A percentile compares a stretch with the other conserved stretches of the same genome.
Conservation (phyloP, 2,797 vertebrate genomes). For the Esox lucius region DNA sequence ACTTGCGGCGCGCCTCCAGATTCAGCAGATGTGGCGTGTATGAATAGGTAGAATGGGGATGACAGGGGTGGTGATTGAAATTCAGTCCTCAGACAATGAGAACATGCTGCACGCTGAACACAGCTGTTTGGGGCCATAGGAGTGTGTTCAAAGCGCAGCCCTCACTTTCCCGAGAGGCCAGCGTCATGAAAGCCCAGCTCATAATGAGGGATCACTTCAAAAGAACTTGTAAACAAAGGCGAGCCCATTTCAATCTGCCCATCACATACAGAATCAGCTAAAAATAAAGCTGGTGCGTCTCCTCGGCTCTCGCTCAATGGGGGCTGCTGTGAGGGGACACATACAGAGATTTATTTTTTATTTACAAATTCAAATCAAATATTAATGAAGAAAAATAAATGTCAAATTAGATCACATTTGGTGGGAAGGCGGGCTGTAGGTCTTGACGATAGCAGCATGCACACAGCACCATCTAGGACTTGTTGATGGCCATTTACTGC, state of each 20-base stretch:
- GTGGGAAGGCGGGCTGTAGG: conserved; percentile 55
- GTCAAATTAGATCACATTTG: conserved; percentile 74
- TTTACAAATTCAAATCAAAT: conserved; percentile 63
- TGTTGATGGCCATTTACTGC: conserved; percentile 52
- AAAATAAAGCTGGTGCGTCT: conserved; percentile 65
- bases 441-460: conserved; percentile 54
- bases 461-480: conserved; percentile 42
- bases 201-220: conserved; percentile 81
- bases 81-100: conserved; percentile 58
- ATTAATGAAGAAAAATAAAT: conserved; percentile 73
- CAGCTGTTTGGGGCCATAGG: conserved; percentile 65
- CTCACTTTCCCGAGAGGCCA: conserved; percentile 55
- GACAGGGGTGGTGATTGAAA: conserved; percentile 56
- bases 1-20: not conserved
- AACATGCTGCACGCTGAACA: conserved; percentile 57
- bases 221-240: conserved; percentile 78
- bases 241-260: conserved; percentile 67
- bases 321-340: conserved; percentile 27
- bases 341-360: conserved; percentile 46
- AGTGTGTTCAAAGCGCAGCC: conserved; percentile 44
- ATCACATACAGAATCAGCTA: conserved; percentile 65
- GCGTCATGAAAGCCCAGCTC: conserved; percentile 68
- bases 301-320: conserved; percentile 40
- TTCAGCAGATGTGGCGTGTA: conserved; percentile 47
- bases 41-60: conserved; percentile 43